Evolutionary conservation across 2,113 vertebrate genomes (phyloP), one percentile per base, ranked within the genome.

Genomic region (Promerops cafer): DNA sequence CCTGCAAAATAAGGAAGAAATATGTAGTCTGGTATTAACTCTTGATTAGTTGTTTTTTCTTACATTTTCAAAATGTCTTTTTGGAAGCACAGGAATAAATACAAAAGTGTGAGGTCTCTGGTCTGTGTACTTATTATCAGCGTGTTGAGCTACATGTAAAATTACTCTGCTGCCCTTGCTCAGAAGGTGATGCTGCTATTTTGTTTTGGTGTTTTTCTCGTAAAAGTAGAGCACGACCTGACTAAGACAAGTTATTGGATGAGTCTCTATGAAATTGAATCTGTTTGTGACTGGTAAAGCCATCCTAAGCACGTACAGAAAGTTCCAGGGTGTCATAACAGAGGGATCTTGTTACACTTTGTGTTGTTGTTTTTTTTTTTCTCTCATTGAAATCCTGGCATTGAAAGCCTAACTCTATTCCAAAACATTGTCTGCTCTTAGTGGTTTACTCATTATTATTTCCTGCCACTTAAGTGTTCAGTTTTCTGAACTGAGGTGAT

Each of bases 311-410:
- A 50, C 0, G 3, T 39, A 82, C 83, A 87, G 83, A 96, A 96
- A 93, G 75, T 96, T 95, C 89, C 66, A 93, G 89, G 63, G 50
- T 91, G 65, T 93, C 45, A 17, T 65, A 85, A 81, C 63, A 93
- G 53, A 61, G 66, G 63, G 83, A 54, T 95, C 64, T 92, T 83
- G 52, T 93, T 95, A 53, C 56, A 8, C 69, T 75, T 63, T 49
- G 22, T 66, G 31, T 78, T 3, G 24, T 1, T n/a, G n/a, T 1
- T 0, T 0, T 65, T 66, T 87, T 84, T 52, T 59, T 24, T 13
- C 9, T 44, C 44, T 88, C 35, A 31, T 45, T 44, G 56, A 90
- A 87, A 79, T 94, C 42, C 78, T 95, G 94, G 75, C 78, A 31
- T 18, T 76, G 63, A 52, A 81, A 93, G 23, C 39, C 28, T 45